Evolutionary conservation across 2,888 invertebrate genomes (phyloP).

Genomic region (Metalampra italica): DNA sequence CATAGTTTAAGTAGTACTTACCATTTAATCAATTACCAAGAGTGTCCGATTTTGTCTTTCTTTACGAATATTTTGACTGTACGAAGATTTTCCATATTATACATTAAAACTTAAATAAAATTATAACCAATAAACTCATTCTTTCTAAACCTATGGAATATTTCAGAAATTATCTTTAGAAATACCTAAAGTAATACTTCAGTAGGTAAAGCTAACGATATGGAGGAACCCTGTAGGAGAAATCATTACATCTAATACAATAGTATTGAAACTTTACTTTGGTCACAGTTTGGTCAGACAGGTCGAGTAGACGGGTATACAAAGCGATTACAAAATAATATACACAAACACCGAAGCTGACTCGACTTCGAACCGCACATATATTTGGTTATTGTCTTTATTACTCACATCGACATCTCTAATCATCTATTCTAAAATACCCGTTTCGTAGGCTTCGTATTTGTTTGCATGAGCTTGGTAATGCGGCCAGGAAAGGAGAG

Average conservation of each 20-base stretch:
- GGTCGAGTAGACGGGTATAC: slow-evolving; percentile 51
- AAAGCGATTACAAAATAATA: slow-evolving; percentile 59
- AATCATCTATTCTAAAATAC: slow-evolving; percentile 39
- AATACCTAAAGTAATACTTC: slow-evolving; percentile 70
- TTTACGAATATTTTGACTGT: too few species aligned
- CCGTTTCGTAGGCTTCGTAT: slow-evolving; percentile 65
- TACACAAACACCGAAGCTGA: slow-evolving; percentile 50
- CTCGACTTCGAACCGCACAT: slow-evolving; percentile 55
- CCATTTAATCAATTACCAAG: too few species aligned
- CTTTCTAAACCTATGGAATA: slow-evolving; percentile 66
- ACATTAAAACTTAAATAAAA: slow-evolving; percentile 28
- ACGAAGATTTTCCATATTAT: too few species aligned
- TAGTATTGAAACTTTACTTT: slow-evolving; percentile 54
- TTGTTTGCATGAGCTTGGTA: slow-evolving; percentile 37
- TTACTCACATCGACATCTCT: slow-evolving; percentile 37
- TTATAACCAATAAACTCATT: slow-evolving; percentile 40
- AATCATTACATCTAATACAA: slow-evolving; percentile 59
- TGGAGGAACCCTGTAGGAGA: slow-evolving; percentile 77
- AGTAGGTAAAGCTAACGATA: slow-evolving; percentile 76
- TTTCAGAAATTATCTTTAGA: slow-evolving; percentile 55
- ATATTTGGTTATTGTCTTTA: slow-evolving; percentile 54
- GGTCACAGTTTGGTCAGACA: slow-evolving; percentile 62
- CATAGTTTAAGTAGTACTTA: too few species aligned
- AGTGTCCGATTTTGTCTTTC: too few species aligned
- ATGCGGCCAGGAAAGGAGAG: slow-evolving; percentile 77